Evolutionary conservation across 2,797 vertebrate genomes (phyloP).

Genomic region (Psittacula echo): DNA sequence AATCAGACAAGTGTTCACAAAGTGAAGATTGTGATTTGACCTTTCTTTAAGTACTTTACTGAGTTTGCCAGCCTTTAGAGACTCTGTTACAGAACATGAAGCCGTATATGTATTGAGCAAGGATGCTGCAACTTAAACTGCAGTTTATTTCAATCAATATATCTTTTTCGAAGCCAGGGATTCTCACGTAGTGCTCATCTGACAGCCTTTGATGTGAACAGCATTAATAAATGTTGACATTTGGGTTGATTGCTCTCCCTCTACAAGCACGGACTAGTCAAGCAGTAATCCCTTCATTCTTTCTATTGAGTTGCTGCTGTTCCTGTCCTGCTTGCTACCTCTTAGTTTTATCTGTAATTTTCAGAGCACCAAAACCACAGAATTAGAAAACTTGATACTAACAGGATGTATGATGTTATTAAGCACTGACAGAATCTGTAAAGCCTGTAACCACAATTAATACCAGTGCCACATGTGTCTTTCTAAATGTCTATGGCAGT

Average conservation of each 20-base stretch:
- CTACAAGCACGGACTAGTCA: neutral
- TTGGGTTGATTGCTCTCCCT: constrained; percentile 56
- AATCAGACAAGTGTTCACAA: constrained; percentile 68
- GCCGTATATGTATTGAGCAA: constrained; percentile 35
- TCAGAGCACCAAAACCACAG: neutral
- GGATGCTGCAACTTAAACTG: constrained; percentile 39
- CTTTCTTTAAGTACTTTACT: constrained; percentile 57
- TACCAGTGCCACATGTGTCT: neutral
- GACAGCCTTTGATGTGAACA: constrained; percentile 48
- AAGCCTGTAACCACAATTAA: neutral
- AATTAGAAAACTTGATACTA: constrained; percentile 34
- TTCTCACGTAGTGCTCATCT: constrained; percentile 14
- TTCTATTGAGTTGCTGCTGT: neutral
- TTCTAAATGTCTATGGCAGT: neutral
- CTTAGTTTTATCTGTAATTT: constrained; percentile 37
- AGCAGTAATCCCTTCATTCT: constrained; percentile 30
- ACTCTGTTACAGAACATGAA: constrained; percentile 35
- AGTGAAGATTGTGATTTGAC: constrained; percentile 58
- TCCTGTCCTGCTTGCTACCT: neutral
- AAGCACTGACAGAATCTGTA: neutral
- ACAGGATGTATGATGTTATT: neutral
- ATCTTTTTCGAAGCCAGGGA: constrained; percentile 45
- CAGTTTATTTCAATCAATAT: constrained; percentile 71
- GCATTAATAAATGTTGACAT: constrained; percentile 64
- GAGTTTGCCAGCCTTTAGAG: constrained; percentile 30